These are phyloP conservation scores for Actinia equina DNA, from an alignment of 64 coral and sea anemone species.

Conservation along the genomic window DNA sequence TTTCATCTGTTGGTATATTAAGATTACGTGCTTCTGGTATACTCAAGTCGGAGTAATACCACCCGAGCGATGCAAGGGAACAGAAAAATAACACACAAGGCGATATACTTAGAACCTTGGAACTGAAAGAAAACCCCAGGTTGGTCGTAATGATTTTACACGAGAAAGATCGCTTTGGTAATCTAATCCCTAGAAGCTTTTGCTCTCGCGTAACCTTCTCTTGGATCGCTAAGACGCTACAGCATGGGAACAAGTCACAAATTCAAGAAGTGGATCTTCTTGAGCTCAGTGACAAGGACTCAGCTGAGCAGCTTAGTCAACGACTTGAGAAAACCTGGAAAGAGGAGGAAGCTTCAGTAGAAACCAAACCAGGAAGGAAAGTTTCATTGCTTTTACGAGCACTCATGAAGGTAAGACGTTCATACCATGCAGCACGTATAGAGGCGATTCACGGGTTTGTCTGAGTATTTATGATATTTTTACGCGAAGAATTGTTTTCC, in stretches of 20 bases:
- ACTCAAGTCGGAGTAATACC: background rate
- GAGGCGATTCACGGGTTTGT: background rate
- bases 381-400: background rate
- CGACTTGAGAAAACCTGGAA: conserved; percentile 16
- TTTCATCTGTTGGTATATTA: background rate
- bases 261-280: conserved; percentile 21
- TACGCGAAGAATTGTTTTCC: too few relatives aligned
- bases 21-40: background rate
- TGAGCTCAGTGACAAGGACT: conserved; percentile 16
- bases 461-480: background rate
- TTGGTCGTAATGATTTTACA: background rate
- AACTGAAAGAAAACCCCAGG: background rate
- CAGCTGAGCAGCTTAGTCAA: background rate
- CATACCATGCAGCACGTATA: background rate
- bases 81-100: background rate
- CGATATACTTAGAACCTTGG: background rate
- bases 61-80: background rate
- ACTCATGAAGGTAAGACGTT: background rate
- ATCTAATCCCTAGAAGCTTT: background rate
- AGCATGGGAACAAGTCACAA: conserved; percentile 1
- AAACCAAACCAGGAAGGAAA: background rate
- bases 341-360: background rate
- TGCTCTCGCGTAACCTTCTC: conserved; percentile 1
- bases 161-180: conserved; percentile 7
- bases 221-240: conserved; percentile 14